phyloP scores from a whole-genome alignment of 2,797 vertebrate species.

The Sebastes hubbsi region DNA sequence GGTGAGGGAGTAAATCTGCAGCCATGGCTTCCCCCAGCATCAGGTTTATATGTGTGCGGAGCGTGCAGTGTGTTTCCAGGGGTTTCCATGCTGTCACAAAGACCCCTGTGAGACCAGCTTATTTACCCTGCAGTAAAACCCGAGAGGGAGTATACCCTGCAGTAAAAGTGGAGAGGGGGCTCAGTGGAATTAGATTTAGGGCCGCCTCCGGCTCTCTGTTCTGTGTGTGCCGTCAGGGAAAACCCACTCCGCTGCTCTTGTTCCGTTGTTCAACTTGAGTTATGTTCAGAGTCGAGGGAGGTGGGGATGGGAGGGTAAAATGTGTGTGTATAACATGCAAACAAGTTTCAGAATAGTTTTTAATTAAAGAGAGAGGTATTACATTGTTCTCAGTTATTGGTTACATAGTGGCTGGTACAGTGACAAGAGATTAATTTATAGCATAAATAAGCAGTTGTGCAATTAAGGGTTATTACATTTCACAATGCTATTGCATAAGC shows the following conservation, averaged over 20 bases:
- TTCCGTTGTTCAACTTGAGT: slow-evolving; percentile 58
- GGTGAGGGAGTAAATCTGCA: slow-evolving; percentile 67
- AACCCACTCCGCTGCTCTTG: slow-evolving; percentile 52
- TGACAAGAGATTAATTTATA: slow-evolving; percentile 67
- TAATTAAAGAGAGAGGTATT: slow-evolving; percentile 81
- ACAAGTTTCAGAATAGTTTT: slow-evolving; percentile 72
- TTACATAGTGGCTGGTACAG: slow-evolving; percentile 76
- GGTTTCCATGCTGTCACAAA: slow-evolving; percentile 83
- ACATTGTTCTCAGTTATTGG: slow-evolving; percentile 74
- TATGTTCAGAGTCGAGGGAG: slow-evolving; percentile 23
- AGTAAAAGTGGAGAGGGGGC: slow-evolving; percentile 73
- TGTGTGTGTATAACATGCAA: slow-evolving; percentile 40
- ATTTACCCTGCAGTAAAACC: slow-evolving; percentile 86
- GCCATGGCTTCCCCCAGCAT: slow-evolving; percentile 52
- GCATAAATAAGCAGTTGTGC: slow-evolving; percentile 77
- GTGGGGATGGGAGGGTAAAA: neutral
- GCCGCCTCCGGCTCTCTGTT: slow-evolving; percentile 62
- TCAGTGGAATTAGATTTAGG: slow-evolving; percentile 77
- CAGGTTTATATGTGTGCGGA: slow-evolving; percentile 58
- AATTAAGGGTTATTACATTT: slow-evolving; percentile 74
- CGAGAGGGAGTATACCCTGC: slow-evolving; percentile 78
- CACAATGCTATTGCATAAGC: slow-evolving; percentile 73
- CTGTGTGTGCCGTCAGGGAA: slow-evolving; percentile 69
- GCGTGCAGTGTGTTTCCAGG: slow-evolving; percentile 66
- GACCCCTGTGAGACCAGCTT: slow-evolving; percentile 78